Base-by-base conservation (phyloP, 2,797 vertebrate genomes). In the Mus spretus region DNA sequence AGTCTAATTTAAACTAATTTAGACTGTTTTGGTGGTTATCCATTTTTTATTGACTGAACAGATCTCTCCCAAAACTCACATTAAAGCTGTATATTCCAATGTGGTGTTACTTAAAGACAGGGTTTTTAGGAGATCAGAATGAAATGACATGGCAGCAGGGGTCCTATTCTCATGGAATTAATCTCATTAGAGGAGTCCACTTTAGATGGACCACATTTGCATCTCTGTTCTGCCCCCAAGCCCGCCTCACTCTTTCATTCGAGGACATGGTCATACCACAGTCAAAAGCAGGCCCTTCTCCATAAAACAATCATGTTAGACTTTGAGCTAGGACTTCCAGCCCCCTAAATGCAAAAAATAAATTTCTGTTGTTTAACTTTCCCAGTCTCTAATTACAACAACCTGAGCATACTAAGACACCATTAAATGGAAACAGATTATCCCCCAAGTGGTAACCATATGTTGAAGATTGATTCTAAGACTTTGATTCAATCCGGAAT, bases 311-410 rank as follows among this genome's bases (percentile, higher is more conserved):
- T 83, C 50, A 59, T 40, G 6, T 55, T 37, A 8, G 44, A 79
- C 26, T 79, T 72, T 85, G 34, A 79, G 61, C 72, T 78, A 28
- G 61, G 26, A 92, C 24, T n/a, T 70, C 47, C 15, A 84, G 13
- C 9, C 28, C 28, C 74, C 70, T 26, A 90, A 70, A 37, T 53
- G 2, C 53, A 37, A 86, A 20, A 86, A 4, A 53, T 86, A 67
- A 53, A 86, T 37, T 86, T 47, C 17, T 78, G 37, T 88, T 63
- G n/a, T 75, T 89, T 89, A 88, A 87, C 55, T 50, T n/a, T 83
- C 22, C 40, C 24, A 70, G 47, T 53, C 55, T 89, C 53, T 67
- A 67, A 40, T 72, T 79, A 67, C 70, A 63, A 55, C n/a, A 37
- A 9, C 8, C 28, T 17, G 10, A 84, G n/a, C 8, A 91, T 11